phyloP scores from a whole-genome alignment of 2,888 invertebrate species.

The Ganaspis brasiliensis region DNA sequence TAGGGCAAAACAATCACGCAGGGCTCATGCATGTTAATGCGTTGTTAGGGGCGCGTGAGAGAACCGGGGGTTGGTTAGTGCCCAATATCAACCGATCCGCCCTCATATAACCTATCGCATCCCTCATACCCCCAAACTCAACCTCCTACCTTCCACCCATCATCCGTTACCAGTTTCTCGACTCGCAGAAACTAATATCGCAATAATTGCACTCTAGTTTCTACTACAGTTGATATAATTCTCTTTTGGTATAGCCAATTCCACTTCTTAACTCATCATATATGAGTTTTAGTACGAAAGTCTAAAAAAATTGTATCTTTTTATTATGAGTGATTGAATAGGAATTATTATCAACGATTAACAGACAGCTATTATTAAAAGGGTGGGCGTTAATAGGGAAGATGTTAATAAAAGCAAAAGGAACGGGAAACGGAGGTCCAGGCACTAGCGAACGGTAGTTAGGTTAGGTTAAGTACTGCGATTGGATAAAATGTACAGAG shows the following conservation, averaged over 20 bases:
- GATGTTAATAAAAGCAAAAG: no score
- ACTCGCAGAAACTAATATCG: slow-evolving; percentile 68
- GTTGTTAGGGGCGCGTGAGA: slow-evolving; percentile 76
- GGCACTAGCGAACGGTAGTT: no score
- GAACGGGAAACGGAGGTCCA: no score
- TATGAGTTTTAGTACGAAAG: no score
- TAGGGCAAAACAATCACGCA: slow-evolving; percentile 80
- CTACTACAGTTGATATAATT: background rate
- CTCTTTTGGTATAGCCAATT: background rate
- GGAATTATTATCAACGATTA: no score
- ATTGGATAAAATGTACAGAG: no score
- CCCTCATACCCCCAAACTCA: slow-evolving; percentile 61
- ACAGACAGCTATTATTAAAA: no score
- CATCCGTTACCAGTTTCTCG: slow-evolving; percentile 45
- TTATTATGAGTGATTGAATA: no score
- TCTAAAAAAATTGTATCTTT: no score
- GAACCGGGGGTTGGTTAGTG: slow-evolving; percentile 73
- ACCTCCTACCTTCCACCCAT: slow-evolving; percentile 51
- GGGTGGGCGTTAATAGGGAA: no score
- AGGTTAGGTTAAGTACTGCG: no score
- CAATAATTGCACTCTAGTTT: slow-evolving; percentile 62
- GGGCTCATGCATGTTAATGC: slow-evolving; percentile 81
- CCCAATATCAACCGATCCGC: slow-evolving; percentile 77
- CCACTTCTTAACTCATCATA: background rate
- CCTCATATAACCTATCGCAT: slow-evolving; percentile 71